Evolutionary conservation across 2,888 invertebrate species (phyloP).

Genomic region (Volucella inflata): DNA sequence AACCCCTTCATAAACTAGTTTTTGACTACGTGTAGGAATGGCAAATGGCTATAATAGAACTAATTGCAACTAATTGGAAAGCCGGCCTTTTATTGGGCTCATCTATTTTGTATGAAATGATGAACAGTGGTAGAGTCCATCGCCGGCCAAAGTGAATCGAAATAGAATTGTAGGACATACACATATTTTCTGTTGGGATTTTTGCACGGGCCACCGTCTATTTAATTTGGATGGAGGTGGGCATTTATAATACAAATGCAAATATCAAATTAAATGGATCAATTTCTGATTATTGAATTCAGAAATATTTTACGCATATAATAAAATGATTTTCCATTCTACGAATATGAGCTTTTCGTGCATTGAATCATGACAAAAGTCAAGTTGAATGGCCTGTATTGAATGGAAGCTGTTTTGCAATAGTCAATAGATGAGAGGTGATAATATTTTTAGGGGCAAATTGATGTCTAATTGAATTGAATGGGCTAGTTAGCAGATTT

Average conservation of each 20-base stretch:
- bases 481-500: too few species aligned
- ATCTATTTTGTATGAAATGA: conserved; percentile 60
- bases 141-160: too few species aligned
- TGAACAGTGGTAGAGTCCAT: not conserved
- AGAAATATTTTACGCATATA: conserved; percentile 23
- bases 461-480: too few species aligned
- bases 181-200: not conserved
- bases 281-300: conserved; percentile 65
- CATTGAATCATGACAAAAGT: conserved; percentile 10
- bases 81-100: conserved; percentile 60
- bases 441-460: too few species aligned
- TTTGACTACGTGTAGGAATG: not conserved
- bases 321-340: conserved; percentile 42
- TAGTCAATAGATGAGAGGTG: too few species aligned
- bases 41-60: conserved; percentile 62
- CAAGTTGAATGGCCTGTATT: conserved; percentile 14
- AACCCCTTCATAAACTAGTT: not conserved
- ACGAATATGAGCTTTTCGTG: conserved; percentile 11
- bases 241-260: conserved; percentile 63
- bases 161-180: not conserved
- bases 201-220: conserved; percentile 4
- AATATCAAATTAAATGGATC: conserved; percentile 70
- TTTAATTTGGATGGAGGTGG: conserved; percentile 35
- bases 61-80: conserved; percentile 74
- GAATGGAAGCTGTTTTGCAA: not conserved